Evolutionary conservation across 2,888 invertebrate genomes (phyloP).

Genomic region (Drosophila pseudotakahashii): DNA sequence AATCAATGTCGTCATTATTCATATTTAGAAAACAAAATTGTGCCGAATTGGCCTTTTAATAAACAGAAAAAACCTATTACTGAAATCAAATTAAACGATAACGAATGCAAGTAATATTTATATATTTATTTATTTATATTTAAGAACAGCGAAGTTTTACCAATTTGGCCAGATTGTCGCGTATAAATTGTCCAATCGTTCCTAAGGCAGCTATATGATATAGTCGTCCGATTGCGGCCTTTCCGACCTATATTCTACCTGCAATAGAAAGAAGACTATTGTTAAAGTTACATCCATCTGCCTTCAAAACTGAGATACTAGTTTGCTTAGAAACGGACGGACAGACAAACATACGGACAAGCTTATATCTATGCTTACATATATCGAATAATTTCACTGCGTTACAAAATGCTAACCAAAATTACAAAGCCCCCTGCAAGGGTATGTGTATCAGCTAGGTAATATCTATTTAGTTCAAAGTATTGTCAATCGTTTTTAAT

Average conservation of each 20-base stretch:
- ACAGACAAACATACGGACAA: slow-evolving; percentile 9
- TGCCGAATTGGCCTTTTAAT: too few species aligned
- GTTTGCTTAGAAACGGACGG: slow-evolving; percentile 3
- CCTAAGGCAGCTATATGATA: slow-evolving; percentile 10
- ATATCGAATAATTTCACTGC: background rate
- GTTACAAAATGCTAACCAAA: background rate
- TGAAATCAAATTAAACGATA: background rate
- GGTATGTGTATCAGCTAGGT: background rate
- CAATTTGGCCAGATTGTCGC: slow-evolving; percentile 9
- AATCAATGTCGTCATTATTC: too few species aligned
- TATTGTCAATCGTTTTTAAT: background rate
- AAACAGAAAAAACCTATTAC: background rate
- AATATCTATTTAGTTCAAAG: background rate
- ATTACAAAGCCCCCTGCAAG: background rate
- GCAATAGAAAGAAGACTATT: slow-evolving; percentile 9
- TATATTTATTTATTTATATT: background rate
- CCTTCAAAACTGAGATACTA: slow-evolving; percentile 3
- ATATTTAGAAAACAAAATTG: too few species aligned
- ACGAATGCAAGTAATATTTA: background rate
- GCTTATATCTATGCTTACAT: background rate
- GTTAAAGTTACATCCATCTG: slow-evolving; percentile 6
- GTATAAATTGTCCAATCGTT: slow-evolving; percentile 7
- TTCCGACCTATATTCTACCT: slow-evolving; percentile 4
- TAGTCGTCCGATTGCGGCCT: slow-evolving; percentile 2
- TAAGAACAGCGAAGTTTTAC: slow-evolving; percentile 3